These are phyloP conservation scores for Bujurquina vittata DNA, from an alignment of 2,113 vertebrate genomes.

Conservation along the genomic window DNA sequence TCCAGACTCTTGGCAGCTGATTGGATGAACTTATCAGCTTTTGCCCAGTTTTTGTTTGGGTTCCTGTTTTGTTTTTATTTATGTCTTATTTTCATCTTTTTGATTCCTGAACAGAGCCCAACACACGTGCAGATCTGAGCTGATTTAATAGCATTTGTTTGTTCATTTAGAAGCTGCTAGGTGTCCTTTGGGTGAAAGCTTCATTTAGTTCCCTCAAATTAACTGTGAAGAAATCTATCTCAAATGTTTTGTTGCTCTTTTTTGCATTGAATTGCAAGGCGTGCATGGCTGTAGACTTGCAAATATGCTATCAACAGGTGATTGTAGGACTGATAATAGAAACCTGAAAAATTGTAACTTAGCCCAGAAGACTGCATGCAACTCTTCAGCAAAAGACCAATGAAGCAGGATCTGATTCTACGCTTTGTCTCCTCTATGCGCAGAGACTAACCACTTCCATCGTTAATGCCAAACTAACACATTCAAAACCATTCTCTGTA, in stretches of 20 bases:
- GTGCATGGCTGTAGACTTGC: background rate
- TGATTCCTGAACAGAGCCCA: background rate
- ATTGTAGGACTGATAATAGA: background rate
- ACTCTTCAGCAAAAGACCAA: background rate
- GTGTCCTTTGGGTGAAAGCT: background rate
- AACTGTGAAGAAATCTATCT: background rate
- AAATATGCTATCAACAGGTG: background rate
- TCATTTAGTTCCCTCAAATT: background rate
- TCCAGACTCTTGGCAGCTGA: background rate
- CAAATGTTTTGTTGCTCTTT: background rate
- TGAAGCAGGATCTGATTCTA: background rate
- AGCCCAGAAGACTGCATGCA: background rate
- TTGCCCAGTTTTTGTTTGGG: background rate
- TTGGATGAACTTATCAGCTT: background rate
- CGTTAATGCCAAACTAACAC: background rate
- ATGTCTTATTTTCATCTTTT: background rate
- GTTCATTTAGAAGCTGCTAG: background rate
- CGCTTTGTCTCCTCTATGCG: background rate
- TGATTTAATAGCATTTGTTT: background rate
- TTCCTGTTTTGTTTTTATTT: background rate
- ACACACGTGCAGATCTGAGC: background rate
- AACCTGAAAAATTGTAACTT: background rate
- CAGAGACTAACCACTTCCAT: background rate
- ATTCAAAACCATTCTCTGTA: background rate
- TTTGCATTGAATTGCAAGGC: background rate